Base-by-base conservation (phyloP, 1,140 invertebrate genomes). In the Colletes gigas region DNA sequence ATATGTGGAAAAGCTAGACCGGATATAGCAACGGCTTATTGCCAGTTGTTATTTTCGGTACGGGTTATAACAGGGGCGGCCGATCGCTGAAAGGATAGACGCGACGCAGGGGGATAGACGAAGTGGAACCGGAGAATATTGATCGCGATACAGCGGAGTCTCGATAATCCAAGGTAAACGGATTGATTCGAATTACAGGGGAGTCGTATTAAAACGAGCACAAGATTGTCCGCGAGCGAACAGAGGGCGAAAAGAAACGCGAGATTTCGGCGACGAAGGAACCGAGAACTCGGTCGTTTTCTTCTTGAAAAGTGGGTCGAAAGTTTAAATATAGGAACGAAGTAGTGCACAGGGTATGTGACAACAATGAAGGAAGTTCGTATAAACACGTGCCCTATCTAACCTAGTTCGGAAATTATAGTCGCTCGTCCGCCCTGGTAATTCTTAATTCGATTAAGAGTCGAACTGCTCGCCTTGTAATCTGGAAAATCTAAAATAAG, bases 1-100 rank as follows among this genome's bases (percentile, higher is more conserved):
- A 90, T 90, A 90, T 90, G 88, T 85, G 89, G 88, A 90, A 90
- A 89, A 89, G 87, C 89, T 90, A 84, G 89, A 83, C 68, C 86
- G 82, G 66, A 79, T 78, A 78, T 82, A 85, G 80, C 76, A 57
- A 77, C 89, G 87, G 89, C 89, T 90, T 90, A 90, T 90, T 90
- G 89, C 88, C 88, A 89, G 85, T 90, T 89, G 87, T 90, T 90
- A 90, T 90, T 90, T 90, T 90, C 87, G 82, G 82, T 44, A 47
- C 70, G 80, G 88, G 81, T 66, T 81, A 84, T 84, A 81, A 59
- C 83, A 50, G 21, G 59, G 57, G 62, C 50, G 69, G 55, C 57
- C 71, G 85, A 80, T 80, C 79, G 79, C 80, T 47, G 67, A 65
- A 82, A 65, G 74, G 41, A 81, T 55, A 55, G 72, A 41, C 75